Percentiles rank a stretch among this genome's conserved stretches.
Evolutionary conservation across 2,888 invertebrate species (phyloP).

Genomic region (Arrhopalites spinosus): DNA sequence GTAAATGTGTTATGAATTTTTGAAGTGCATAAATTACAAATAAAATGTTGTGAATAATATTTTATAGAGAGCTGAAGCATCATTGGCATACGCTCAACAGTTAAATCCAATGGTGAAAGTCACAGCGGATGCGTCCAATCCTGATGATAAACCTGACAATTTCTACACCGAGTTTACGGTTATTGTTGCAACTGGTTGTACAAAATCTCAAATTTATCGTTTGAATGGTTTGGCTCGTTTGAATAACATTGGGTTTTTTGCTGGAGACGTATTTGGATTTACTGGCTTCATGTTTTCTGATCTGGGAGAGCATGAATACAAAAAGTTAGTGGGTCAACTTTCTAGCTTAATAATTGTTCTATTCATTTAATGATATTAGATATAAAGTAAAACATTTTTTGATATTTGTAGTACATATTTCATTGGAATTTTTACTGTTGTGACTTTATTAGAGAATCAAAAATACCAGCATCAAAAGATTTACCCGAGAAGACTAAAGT

Average conservation of each 20-base stretch:
- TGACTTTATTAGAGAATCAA: constrained; percentile 43
- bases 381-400: too few species aligned
- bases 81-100: constrained; percentile 75
- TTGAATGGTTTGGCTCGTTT: constrained; percentile 78
- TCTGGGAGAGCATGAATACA: constrained; percentile 79
- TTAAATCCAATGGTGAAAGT: constrained; percentile 94
- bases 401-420: background rate
- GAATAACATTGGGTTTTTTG: constrained; percentile 79
- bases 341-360: too few species aligned
- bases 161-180: constrained; percentile 79
- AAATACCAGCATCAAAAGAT: constrained; percentile 55
- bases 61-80: constrained; percentile 79
- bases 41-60: constrained; percentile 45
- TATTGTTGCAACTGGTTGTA: constrained; percentile 78
- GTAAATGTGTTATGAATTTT: background rate
- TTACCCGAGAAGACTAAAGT: constrained; percentile 57
- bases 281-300: constrained; percentile 91
- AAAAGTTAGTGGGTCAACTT: constrained; percentile 74
- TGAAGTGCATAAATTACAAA: constrained; percentile 1
- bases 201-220: constrained; percentile 71
- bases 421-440: background rate
- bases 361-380: background rate
- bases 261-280: constrained; percentile 90
- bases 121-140: constrained; percentile 60
- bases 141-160: constrained; percentile 72